These are phyloP conservation scores for Pelosia muscerda DNA, from an alignment of 2,888 invertebrate genomes.

Conservation along the genomic window DNA sequence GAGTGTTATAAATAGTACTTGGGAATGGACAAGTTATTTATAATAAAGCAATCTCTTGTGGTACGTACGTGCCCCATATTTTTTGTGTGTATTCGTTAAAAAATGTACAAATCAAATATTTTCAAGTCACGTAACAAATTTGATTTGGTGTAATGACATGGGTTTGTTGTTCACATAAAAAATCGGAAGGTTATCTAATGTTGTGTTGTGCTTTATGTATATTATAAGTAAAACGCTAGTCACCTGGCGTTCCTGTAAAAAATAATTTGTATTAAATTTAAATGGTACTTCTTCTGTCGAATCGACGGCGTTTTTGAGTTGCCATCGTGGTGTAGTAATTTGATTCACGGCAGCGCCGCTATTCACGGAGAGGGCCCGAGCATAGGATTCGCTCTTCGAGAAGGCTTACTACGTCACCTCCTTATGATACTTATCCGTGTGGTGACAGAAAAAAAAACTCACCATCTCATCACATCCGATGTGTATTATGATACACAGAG, in stretches of 20 bases:
- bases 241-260: neutral
- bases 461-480: too few species aligned
- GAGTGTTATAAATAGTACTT: too few species aligned
- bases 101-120: conserved; percentile 17
- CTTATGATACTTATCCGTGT: too few species aligned
- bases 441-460: too few species aligned
- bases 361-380: too few species aligned
- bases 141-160: conserved; percentile 40
- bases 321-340: too few species aligned
- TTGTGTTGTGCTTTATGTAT: conserved; percentile 13
- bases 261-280: neutral
- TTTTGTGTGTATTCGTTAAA: conserved; percentile 22
- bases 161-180: conserved; percentile 31
- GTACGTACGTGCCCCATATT: conserved; percentile 30
- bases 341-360: too few species aligned
- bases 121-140: conserved; percentile 46
- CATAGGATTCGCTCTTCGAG: too few species aligned
- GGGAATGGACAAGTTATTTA: conserved; percentile 11
- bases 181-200: conserved; percentile 22
- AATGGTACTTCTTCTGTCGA: too few species aligned
- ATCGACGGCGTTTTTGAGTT: too few species aligned
- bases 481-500: too few species aligned
- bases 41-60: conserved; percentile 25
- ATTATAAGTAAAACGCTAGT: neutral
- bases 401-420: too few species aligned